These are phyloP conservation scores for Glossophaga mutica DNA, from an alignment of 2,797 vertebrate species.

Conservation along the genomic window DNA sequence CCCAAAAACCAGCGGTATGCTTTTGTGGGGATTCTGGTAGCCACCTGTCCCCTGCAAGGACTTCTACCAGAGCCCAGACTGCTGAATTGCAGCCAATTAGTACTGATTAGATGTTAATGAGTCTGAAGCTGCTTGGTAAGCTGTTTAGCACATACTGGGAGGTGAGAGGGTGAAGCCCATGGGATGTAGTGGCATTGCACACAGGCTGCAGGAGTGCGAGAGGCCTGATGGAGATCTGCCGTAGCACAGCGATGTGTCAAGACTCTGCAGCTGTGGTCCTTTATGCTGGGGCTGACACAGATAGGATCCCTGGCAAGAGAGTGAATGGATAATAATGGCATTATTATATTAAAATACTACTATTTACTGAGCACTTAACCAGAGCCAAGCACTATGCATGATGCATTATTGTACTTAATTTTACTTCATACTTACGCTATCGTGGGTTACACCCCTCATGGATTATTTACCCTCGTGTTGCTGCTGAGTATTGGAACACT, in stretches of 20 bases:
- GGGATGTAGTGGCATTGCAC: neutral
- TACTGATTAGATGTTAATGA: slow-evolving; percentile 78
- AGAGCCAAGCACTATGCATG: neutral
- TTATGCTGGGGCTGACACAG: neutral
- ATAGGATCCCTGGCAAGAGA: neutral
- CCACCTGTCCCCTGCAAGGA: slow-evolving; percentile 36
- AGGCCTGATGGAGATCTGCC: neutral
- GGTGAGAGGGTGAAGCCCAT: slow-evolving; percentile 6
- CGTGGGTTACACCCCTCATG: neutral
- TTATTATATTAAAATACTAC: neutral
- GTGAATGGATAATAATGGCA: neutral
- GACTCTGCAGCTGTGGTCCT: neutral
- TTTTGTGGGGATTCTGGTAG: neutral
- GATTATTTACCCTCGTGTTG: neutral
- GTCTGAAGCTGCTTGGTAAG: slow-evolving; percentile 73
- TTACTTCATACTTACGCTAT: neutral
- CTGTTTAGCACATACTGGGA: slow-evolving; percentile 69
- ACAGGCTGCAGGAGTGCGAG: neutral
- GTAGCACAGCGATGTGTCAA: fast-evolving
- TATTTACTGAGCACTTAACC: neutral
- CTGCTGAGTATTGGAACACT: neutral
- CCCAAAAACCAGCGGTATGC: neutral
- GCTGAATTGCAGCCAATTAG: slow-evolving; percentile 75
- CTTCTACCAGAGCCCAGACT: slow-evolving; percentile 41
- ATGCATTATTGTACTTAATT: neutral